Evolutionary conservation across 1,140 invertebrate genomes (phyloP).

Genomic region (Grapholita molesta): DNA sequence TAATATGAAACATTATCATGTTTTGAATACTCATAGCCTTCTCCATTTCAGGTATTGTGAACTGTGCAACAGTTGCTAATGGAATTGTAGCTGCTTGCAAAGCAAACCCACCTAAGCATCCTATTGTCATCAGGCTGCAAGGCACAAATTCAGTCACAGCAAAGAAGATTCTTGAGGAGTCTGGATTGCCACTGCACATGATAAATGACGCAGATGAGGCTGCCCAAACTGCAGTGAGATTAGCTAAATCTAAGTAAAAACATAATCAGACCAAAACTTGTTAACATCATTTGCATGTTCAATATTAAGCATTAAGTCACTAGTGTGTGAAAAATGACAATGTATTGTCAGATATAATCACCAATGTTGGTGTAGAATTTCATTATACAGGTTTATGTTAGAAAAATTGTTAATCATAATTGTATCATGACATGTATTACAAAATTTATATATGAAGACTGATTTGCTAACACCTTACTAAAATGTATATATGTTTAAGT

Average conservation of each 20-base stretch:
- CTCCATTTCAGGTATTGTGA: conserved; percentile 87
- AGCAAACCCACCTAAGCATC: conserved; percentile 89
- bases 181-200: conserved; percentile 89
- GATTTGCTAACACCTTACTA: background rate
- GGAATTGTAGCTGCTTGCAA: conserved; percentile 95
- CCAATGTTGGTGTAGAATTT: background rate
- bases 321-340: background rate
- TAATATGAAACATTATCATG: background rate
- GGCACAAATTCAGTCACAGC: conserved; percentile 85
- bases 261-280: background rate
- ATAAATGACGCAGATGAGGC: conserved; percentile 94
- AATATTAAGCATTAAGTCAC: background rate
- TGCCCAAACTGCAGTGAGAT: conserved; percentile 89
- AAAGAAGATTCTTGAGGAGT: conserved; percentile 87
- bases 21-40: background rate
- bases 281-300: background rate
- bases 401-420: background rate
- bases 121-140: conserved; percentile 95
- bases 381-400: background rate
- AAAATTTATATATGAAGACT: background rate
- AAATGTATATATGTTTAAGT: background rate
- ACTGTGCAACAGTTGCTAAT: conserved; percentile 97
- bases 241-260: conserved; percentile 38
- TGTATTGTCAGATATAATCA: too few species aligned
- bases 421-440: background rate